phyloP scores from a whole-genome alignment of 2,888 invertebrate species.

The Ichneumoninae sp. region DNA sequence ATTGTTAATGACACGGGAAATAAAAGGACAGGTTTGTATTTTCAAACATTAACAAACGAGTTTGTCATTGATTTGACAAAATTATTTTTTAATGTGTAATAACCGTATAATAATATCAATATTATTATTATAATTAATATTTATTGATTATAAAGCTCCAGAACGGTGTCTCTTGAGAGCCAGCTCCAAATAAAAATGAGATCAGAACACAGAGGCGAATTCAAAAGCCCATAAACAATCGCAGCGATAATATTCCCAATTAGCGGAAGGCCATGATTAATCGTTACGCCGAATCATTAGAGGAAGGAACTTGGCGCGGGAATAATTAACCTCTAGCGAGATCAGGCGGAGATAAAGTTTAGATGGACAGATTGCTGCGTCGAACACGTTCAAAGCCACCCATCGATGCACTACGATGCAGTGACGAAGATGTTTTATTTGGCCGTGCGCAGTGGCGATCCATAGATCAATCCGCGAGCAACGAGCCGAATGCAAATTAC shows the following conservation, averaged over 20 bases:
- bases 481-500: constrained; percentile 36
- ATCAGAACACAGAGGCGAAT: too few species aligned
- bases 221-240: too few species aligned
- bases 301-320: background rate
- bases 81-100: too few species aligned
- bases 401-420: background rate
- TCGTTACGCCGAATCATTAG: background rate
- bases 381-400: background rate
- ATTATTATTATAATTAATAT: too few species aligned
- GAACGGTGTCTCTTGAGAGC: too few species aligned
- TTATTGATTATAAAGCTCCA: too few species aligned
- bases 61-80: too few species aligned
- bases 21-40: too few species aligned
- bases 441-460: constrained; percentile 3
- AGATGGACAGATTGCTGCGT: background rate
- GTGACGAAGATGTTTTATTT: background rate
- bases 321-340: background rate
- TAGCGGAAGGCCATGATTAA: background rate
- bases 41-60: too few species aligned
- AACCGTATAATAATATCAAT: too few species aligned
- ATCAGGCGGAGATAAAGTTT: background rate
- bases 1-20: too few species aligned
- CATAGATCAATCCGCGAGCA: background rate
- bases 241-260: background rate
- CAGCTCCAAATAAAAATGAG: too few species aligned